A percentile compares a stretch with the other conserved stretches of the same genome.
phyloP scores from a whole-genome alignment of 2,888 invertebrate species.

The Villa cingulata region DNA sequence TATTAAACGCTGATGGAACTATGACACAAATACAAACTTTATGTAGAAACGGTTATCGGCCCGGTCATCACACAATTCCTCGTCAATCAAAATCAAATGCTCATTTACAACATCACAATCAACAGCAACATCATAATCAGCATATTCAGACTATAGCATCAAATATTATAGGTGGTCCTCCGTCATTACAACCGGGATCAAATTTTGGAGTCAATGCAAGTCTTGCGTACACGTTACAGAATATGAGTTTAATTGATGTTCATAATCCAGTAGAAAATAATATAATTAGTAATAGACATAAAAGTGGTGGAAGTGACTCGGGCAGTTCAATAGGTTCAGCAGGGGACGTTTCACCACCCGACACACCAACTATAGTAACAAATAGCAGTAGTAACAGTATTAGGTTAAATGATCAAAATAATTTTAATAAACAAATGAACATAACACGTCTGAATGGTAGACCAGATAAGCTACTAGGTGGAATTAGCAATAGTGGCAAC shows the following conservation, averaged over 20 bases:
- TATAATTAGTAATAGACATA: slow-evolving; percentile 21
- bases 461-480: slow-evolving; percentile 20
- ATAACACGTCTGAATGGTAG: slow-evolving; percentile 31
- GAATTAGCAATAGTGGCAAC: slow-evolving; percentile 11
- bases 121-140: slow-evolving; percentile 24
- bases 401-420: slow-evolving; percentile 19
- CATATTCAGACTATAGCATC: slow-evolving; percentile 22
- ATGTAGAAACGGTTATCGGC: slow-evolving; percentile 33
- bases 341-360: slow-evolving; percentile 33
- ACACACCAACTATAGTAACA: slow-evolving; percentile 29
- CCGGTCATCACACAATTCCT: slow-evolving; percentile 24
- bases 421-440: slow-evolving; percentile 29
- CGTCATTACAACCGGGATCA: slow-evolving; percentile 5
- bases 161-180: slow-evolving; percentile 11
- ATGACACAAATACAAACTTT: slow-evolving; percentile 28
- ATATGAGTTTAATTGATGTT: slow-evolving; percentile 24
- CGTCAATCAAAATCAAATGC: slow-evolving; percentile 27
- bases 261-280: slow-evolving; percentile 13
- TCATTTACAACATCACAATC: slow-evolving; percentile 26
- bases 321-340: slow-evolving; percentile 36
- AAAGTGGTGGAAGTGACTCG: slow-evolving; percentile 32
- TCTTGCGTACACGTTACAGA: slow-evolving; percentile 26
- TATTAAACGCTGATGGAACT: slow-evolving; percentile 25
- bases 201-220: slow-evolving; percentile 23
- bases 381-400: slow-evolving; percentile 14